Evolutionary conservation across 2,797 vertebrate species (phyloP).

Genomic region (Sebastes taczanowskii): DNA sequence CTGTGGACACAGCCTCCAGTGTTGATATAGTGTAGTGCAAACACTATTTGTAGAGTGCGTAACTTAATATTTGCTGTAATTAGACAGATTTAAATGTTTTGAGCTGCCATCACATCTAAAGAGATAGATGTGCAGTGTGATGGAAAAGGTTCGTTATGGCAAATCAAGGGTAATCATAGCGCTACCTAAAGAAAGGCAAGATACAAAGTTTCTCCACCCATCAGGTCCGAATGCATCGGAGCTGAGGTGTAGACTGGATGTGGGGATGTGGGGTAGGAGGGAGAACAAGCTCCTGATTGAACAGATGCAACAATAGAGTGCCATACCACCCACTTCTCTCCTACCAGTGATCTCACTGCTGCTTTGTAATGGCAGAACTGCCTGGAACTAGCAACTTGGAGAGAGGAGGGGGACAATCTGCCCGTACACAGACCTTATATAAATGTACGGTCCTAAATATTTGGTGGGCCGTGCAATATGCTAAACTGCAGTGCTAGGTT

Average conservation of each 20-base stretch:
- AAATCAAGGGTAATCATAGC: neutral
- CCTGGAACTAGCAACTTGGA: conserved; percentile 33
- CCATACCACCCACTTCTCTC: conserved; percentile 63
- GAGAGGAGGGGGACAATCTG: conserved; percentile 4
- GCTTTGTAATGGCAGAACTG: conserved; percentile 48
- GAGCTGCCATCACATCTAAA: neutral
- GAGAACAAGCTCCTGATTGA: conserved; percentile 59
- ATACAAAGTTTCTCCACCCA: neutral
- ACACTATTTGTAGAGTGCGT: neutral
- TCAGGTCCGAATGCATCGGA: conserved; percentile 4
- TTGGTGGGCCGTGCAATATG: conserved; percentile 14
- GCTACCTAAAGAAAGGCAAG: neutral
- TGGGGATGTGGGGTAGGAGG: conserved; percentile 9
- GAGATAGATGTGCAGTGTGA: neutral
- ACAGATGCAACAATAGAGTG: conserved; percentile 63
- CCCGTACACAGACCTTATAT: conserved; percentile 12
- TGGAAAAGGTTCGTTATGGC: neutral
- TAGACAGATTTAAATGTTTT: neutral
- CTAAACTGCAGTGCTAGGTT: neutral
- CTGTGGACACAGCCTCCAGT: neutral
- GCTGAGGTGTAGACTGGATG: conserved; percentile 30
- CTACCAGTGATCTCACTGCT: conserved; percentile 45
- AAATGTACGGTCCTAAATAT: conserved; percentile 26
- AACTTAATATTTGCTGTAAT: neutral
- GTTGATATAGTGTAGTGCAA: neutral